Evolutionary conservation across 2,797 vertebrate species (phyloP).

Genomic region (Enteromius unitaeniatus): DNA sequence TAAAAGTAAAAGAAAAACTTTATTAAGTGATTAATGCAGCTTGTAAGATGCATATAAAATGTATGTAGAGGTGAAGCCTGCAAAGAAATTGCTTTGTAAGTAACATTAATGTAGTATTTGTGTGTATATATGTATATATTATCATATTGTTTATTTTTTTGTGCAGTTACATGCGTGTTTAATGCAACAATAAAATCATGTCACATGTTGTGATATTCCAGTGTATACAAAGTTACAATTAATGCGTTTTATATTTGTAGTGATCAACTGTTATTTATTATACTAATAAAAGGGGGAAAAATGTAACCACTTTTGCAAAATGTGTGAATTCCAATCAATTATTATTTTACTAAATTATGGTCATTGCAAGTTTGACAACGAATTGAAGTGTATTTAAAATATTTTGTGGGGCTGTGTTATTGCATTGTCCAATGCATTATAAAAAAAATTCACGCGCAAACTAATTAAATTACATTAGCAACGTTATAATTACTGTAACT

Average conservation of each 20-base stretch:
- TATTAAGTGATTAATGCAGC: neutral
- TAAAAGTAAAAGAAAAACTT: no score
- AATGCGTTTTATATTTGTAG: slow-evolving; percentile 22
- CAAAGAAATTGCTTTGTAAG: neutral
- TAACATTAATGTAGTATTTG: slow-evolving; percentile 4
- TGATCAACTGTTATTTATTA: slow-evolving; percentile 35
- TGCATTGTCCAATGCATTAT: neutral
- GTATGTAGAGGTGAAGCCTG: neutral
- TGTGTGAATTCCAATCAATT: neutral
- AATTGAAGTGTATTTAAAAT: neutral
- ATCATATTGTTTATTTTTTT: slow-evolving; percentile 19
- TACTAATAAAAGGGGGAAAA: neutral
- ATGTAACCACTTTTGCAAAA: neutral
- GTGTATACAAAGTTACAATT: neutral
- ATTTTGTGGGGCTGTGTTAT: neutral
- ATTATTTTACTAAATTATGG: neutral
- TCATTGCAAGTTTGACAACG: neutral
- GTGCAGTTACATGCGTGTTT: neutral
- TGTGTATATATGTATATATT: slow-evolving; percentile 16
- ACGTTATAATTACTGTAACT: neutral
- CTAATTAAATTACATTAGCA: neutral
- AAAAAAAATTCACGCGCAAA: neutral
- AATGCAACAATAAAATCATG: neutral
- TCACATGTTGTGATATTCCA: slow-evolving; percentile 7
- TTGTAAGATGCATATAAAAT: neutral